Evolutionary conservation across 2,888 invertebrate species (phyloP), one percentile per base, ranked within the genome.

Genomic region (Morpho achilles): DNA sequence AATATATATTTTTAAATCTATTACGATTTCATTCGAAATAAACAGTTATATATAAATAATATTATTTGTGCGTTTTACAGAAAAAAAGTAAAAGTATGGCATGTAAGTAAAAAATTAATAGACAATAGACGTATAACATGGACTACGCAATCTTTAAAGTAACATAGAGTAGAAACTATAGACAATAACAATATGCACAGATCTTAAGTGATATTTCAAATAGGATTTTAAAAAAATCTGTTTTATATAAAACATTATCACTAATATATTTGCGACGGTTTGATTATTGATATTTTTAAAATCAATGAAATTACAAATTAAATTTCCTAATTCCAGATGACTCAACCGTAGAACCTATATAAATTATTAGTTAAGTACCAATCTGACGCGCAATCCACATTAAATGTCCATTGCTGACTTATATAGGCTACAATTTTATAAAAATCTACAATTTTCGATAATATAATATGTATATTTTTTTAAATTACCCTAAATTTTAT

Each of bases 381-480:
- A 32, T 5, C 32, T 32, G 32, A 32, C 47, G 47, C 41, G 46
- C 40, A 41, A 41, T 50, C 43, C 49, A 50, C 10, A 50, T 44
- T 16, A 44, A 39, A 55, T 39, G 69, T 72, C 68, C 71, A 71
- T 75, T 76, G 74, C 67, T 61, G 63, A 56, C 57, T 62, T 64
- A 61, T 55, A 32, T 41, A 51, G 39, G 16, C 54, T 48, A 48
- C 8, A 54, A n/a, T 2, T 55, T 44, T 51, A 51, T 50, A 54
- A 58, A 55, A 44, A 51, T 50, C 41, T 58, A 58, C 49, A 53
- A 50, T 46, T 53, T 53, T 32, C 54, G 48, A 48, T 54, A 40
- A 41, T 42, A 48, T 48, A 48, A 53, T 45, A 48, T 46, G 40
- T 54, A 55, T 55, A 55, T 39, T 42, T 43, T 49, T 48, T 44